Percentiles rank a stretch among this genome's conserved stretches.
phyloP scores from a whole-genome alignment of 2,113 vertebrate species.

The Axis porcinus region DNA sequence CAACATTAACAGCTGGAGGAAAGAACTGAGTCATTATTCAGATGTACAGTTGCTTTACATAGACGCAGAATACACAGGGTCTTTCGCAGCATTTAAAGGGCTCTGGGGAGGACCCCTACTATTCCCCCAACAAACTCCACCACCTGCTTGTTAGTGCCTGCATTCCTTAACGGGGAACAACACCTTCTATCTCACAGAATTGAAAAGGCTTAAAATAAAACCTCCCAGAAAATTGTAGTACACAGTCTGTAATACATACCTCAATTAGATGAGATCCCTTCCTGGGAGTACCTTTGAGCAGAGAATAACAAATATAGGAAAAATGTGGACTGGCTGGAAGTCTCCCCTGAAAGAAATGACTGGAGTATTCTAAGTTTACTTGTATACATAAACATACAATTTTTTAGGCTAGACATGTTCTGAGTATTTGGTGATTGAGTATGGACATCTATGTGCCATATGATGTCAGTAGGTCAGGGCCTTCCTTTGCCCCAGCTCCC shows the following conservation, averaged over 20 bases:
- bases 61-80: constrained; percentile 31
- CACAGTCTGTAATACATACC: constrained; percentile 3
- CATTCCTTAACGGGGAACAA: background rate
- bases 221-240: constrained; percentile 13
- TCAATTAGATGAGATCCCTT: constrained; percentile 31
- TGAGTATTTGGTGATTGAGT: background rate
- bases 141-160: background rate
- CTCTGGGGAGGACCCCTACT: constrained; percentile 13
- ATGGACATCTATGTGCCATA: background rate
- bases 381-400: background rate
- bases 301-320: background rate
- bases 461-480: background rate
- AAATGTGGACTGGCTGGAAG: background rate
- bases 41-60: constrained; percentile 43
- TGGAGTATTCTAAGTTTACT: background rate
- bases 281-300: constrained; percentile 22
- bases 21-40: constrained; percentile 60
- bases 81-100: constrained; percentile 8
- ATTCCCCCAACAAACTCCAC: background rate
- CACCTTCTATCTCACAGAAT: constrained; percentile 47
- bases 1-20: constrained; percentile 53
- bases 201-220: constrained; percentile 48
- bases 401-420: background rate
- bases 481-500: background rate
- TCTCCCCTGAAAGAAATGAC: background rate